A percentile compares a stretch with the other conserved stretches of the same genome.
Evolutionary conservation across 2,113 vertebrate genomes (phyloP).

Genomic region (Pygoscelis antarcticus): DNA sequence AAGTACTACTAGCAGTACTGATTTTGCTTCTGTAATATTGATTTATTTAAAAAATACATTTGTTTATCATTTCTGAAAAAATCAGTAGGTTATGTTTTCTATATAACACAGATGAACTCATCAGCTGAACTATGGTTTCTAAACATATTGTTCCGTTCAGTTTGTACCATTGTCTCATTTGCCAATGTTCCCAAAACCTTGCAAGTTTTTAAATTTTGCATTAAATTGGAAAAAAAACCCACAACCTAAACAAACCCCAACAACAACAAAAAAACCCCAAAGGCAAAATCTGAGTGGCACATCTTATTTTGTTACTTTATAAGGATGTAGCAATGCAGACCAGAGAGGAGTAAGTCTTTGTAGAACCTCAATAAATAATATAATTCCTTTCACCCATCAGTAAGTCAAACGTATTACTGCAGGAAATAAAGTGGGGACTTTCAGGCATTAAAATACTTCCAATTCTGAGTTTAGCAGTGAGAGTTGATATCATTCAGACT

Average conservation of each 20-base stretch:
- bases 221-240: not conserved
- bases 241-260: not conserved
- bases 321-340: not conserved
- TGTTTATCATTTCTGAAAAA: not conserved
- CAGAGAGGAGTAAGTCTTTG: not conserved
- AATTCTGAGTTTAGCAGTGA: not conserved
- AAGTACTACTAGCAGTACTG: not conserved
- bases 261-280: not conserved
- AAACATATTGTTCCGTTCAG: not conserved
- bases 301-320: not conserved
- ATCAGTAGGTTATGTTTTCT: not conserved
- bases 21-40: not conserved
- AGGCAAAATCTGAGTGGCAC: not conserved
- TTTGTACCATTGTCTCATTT: not conserved
- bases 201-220: not conserved
- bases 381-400: not conserved
- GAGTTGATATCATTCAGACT: not conserved
- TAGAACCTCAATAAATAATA: not conserved
- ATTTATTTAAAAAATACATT: not conserved
- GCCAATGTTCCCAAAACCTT: not conserved
- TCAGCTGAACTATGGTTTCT: not conserved
- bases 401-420: not conserved
- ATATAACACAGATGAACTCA: not conserved
- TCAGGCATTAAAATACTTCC: not conserved
- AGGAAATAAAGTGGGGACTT: not conserved